phyloP scores from a whole-genome alignment of 2,113 vertebrate species.

The Megaceryle maxima region DNA sequence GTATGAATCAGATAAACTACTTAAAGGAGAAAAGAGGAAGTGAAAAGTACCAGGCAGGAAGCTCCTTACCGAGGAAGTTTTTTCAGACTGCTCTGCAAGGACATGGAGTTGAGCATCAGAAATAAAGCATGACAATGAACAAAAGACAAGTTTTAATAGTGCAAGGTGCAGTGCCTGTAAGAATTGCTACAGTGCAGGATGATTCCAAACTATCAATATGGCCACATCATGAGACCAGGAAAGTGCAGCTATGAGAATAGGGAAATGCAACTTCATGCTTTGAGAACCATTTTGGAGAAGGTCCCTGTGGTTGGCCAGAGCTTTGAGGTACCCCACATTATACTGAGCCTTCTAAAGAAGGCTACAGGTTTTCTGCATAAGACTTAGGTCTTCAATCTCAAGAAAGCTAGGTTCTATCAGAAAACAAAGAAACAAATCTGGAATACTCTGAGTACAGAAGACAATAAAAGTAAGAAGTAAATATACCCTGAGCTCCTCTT shows the following conservation, averaged over 20 bases:
- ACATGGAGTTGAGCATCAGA: not conserved
- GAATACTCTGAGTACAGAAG: not conserved
- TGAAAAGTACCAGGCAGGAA: not conserved
- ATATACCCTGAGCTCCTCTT: not conserved
- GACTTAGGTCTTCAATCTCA: not conserved
- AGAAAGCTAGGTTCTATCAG: not conserved
- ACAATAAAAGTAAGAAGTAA: not conserved
- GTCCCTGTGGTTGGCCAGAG: not conserved
- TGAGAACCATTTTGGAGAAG: not conserved
- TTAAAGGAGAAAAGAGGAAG: not conserved
- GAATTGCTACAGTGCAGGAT: not conserved
- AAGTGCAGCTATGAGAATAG: not conserved
- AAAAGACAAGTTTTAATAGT: not conserved
- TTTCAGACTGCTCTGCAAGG: not conserved
- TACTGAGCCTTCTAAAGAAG: not conserved
- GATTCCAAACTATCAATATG: not conserved
- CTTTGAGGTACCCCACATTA: not conserved
- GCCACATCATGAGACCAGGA: not conserved
- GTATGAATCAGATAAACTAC: not conserved
- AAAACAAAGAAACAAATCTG: not conserved
- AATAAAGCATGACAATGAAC: not conserved
- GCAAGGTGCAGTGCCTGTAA: not conserved
- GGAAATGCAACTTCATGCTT: not conserved
- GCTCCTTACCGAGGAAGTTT: not conserved
- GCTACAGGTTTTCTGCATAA: not conserved